A percentile compares a stretch with the other conserved stretches of the same genome.
Evolutionary conservation across 2,113 vertebrate genomes (phyloP).

Genomic region (Condylura cristata): DNA sequence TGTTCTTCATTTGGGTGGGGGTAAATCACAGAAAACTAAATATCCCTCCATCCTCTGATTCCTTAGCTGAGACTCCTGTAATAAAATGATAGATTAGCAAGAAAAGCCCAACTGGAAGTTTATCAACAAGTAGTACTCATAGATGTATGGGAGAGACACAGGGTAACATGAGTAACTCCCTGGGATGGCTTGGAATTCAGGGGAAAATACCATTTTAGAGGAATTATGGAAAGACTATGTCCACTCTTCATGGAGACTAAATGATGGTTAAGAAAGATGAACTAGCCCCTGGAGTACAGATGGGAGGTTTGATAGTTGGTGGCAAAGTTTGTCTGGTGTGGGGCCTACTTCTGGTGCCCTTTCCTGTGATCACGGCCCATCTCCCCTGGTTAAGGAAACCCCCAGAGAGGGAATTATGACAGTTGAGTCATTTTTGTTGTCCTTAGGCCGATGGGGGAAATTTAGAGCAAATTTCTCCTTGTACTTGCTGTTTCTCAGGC

Average conservation of each 20-base stretch:
- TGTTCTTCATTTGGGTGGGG: neutral
- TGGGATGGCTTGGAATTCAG: neutral
- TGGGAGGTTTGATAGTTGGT: neutral
- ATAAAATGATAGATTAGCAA: neutral
- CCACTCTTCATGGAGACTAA: neutral
- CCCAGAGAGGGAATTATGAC: neutral
- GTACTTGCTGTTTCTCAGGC: neutral
- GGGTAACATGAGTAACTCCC: neutral
- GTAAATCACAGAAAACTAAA: neutral
- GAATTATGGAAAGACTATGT: too few species aligned
- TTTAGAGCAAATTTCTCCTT: neutral
- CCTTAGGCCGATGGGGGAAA: neutral
- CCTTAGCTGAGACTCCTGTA: neutral
- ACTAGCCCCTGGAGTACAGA: neutral
- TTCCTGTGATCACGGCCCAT: neutral
- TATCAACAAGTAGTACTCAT: neutral
- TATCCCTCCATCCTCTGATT: neutral
- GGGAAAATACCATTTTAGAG: neutral
- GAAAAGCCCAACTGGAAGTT: neutral
- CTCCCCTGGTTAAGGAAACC: neutral
- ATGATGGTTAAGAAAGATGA: neutral
- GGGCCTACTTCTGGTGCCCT: neutral
- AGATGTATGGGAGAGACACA: neutral
- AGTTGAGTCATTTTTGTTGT: neutral
- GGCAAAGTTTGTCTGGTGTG: neutral